phyloP scores from a whole-genome alignment of 2,797 vertebrate species.

The Sparidentex hasta region DNA sequence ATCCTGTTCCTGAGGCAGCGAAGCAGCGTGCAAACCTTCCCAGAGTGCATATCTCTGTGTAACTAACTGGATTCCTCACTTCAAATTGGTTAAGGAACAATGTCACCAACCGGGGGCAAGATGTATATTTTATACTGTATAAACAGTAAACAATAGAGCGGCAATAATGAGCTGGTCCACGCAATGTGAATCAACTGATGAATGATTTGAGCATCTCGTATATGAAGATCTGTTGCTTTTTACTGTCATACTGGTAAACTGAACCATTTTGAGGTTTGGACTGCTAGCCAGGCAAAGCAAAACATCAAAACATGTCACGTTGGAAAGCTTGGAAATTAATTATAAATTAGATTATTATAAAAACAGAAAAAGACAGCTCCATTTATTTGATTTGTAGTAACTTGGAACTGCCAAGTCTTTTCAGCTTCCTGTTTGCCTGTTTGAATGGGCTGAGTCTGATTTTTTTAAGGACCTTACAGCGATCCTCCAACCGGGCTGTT shows the following conservation, averaged over 20 bases:
- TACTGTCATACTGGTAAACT: neutral
- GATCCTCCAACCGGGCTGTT: too few species aligned
- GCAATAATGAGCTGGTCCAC: neutral
- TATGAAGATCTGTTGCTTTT: neutral
- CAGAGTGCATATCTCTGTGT: slow-evolving; percentile 8
- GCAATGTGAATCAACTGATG: too few species aligned
- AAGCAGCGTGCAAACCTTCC: slow-evolving; percentile 7
- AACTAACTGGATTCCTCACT: slow-evolving; percentile 7
- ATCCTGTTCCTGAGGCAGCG: slow-evolving; percentile 38
- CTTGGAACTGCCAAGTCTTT: slow-evolving; percentile 1
- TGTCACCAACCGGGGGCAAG: slow-evolving; percentile 1
- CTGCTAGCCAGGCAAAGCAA: neutral
- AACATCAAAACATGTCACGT: neutral
- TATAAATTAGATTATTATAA: neutral
- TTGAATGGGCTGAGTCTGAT: neutral
- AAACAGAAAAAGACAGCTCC: neutral
- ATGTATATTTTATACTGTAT: neutral
- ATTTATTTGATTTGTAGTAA: neutral
- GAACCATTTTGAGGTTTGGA: neutral
- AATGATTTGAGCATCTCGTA: neutral
- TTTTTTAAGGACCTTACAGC: too few species aligned
- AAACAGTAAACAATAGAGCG: neutral
- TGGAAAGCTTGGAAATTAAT: neutral
- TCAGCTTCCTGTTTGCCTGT: neutral
- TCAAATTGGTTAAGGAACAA: neutral